phyloP scores from a whole-genome alignment of 2,888 invertebrate species.

The Papilio elwesi region DNA sequence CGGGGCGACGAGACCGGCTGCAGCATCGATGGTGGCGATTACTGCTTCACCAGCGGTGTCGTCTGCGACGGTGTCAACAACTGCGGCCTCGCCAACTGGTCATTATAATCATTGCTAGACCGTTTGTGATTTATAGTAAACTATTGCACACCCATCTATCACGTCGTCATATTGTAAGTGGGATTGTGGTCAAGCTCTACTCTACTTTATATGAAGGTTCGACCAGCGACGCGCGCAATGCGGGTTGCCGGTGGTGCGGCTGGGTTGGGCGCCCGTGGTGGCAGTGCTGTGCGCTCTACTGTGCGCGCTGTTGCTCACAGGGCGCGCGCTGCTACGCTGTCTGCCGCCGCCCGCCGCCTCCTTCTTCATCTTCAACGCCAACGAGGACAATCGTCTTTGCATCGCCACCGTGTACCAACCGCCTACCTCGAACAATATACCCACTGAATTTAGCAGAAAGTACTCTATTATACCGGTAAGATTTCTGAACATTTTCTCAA shows the following conservation, averaged over 20 bases:
- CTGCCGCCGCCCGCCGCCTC: conserved; percentile 67
- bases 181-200: too few relatives aligned
- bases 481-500: not conserved
- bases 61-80: conserved; percentile 78
- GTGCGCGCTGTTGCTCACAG: conserved; percentile 60
- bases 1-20: conserved; percentile 63
- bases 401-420: conserved; percentile 53
- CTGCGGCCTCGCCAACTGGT: conserved; percentile 75
- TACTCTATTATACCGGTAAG: conserved; percentile 66
- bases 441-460: conserved; percentile 50
- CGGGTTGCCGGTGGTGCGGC: conserved; percentile 56
- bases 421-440: conserved; percentile 45
- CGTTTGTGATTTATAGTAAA: too few relatives aligned
- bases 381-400: conserved; percentile 74
- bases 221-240: conserved; percentile 65
- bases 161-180: too few relatives aligned
- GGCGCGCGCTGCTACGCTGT: conserved; percentile 62
- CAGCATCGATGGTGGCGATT: conserved; percentile 50
- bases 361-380: conserved; percentile 75
- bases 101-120: too few relatives aligned
- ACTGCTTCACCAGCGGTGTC: conserved; percentile 72
- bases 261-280: conserved; percentile 60
- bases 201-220: conserved; percentile 57
- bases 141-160: too few relatives aligned
- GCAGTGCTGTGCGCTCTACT: conserved; percentile 57